Conservation (phyloP, 2,797 vertebrate genomes). For the Anomalospiza imberbis region DNA sequence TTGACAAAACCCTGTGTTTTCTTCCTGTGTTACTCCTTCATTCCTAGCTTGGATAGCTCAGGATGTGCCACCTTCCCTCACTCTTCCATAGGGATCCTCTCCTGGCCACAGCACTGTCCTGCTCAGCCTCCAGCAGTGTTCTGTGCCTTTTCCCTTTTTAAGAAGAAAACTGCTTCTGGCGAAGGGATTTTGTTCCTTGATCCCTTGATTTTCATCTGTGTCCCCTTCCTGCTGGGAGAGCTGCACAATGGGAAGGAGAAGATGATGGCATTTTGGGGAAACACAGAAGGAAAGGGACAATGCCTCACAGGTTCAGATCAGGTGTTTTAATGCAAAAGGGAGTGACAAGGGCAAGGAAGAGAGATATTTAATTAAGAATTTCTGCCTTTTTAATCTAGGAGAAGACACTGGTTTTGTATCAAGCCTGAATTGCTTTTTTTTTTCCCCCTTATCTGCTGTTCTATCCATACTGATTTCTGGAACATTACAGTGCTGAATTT, state of each 20-base stretch:
- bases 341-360: neutral
- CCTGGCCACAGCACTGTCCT: neutral
- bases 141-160: neutral
- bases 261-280: neutral
- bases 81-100: neutral
- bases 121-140: neutral
- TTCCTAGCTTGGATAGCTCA: neutral
- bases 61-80: neutral
- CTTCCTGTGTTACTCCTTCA: neutral
- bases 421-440: neutral
- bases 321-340: neutral
- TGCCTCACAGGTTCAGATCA: neutral
- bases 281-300: neutral
- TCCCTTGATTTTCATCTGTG: neutral
- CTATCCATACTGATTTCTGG: neutral
- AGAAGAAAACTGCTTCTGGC: neutral
- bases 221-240: neutral
- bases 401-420: neutral
- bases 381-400: neutral
- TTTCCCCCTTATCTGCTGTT: neutral
- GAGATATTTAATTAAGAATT: neutral
- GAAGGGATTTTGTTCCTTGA: neutral
- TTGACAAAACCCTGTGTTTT: neutral
- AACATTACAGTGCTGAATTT: neutral
- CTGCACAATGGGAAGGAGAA: neutral